Percentiles rank a stretch among this genome's conserved stretches.
Conservation (phyloP, 2,888 invertebrate species). For the Eueremaeus valkanovi region DNA sequence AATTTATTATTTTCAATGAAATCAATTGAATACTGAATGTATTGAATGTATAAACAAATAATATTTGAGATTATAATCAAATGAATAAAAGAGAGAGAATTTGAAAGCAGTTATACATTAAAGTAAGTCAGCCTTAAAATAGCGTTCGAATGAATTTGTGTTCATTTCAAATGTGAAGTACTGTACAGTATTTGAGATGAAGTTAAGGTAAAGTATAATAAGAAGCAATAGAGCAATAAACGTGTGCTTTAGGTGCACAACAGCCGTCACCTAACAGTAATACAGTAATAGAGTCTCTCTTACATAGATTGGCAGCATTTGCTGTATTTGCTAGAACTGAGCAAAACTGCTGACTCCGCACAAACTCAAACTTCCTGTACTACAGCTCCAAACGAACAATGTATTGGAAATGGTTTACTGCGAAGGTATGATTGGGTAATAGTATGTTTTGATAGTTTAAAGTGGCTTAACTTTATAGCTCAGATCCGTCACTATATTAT, state of each 20-base stretch:
- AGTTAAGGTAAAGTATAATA: not conserved
- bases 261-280: not conserved
- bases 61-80: too few relatives aligned
- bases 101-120: too few relatives aligned
- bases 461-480: slow-evolving; percentile 27
- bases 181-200: not conserved
- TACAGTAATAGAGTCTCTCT: too few relatives aligned
- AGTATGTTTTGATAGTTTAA: slow-evolving; percentile 14
- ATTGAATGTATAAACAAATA: too few relatives aligned
- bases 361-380: slow-evolving; percentile 3
- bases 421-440: slow-evolving; percentile 11
- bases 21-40: too few relatives aligned
- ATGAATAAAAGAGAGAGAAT: too few relatives aligned
- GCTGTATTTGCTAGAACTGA: not conserved
- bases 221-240: not conserved
- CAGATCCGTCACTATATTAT: not conserved
- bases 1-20: too few relatives aligned
- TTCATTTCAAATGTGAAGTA: not conserved
- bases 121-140: too few relatives aligned
- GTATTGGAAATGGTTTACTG: slow-evolving; percentile 2
- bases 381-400: not conserved
- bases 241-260: not conserved
- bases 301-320: too few relatives aligned
- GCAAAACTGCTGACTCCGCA: slow-evolving; percentile 8
- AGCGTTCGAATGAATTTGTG: too few relatives aligned